Conservation (phyloP, 2,888 invertebrate genomes). For the Tridacna gigas region DNA sequence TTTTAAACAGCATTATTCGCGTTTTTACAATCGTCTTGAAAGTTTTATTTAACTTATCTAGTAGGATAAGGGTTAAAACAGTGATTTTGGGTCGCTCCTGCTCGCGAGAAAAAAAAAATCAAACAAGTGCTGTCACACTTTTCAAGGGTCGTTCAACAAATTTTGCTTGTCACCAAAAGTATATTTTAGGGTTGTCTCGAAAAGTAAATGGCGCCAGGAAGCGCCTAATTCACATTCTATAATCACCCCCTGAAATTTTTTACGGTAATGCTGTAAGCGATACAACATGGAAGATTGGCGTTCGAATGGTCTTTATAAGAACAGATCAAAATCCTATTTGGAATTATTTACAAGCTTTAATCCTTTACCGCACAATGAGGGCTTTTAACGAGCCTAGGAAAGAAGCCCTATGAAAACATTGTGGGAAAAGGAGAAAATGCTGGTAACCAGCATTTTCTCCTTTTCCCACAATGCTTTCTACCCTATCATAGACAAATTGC, state of each 20-base stretch:
- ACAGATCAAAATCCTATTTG: slow-evolving; percentile 18
- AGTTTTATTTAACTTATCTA: too few relatives aligned
- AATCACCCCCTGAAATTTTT: neutral
- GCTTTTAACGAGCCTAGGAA: too few relatives aligned
- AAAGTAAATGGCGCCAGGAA: slow-evolving; percentile 14
- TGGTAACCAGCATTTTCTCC: too few relatives aligned
- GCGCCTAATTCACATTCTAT: slow-evolving; percentile 3
- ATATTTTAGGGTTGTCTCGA: slow-evolving; percentile 11
- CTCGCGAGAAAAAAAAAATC: neutral
- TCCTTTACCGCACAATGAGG: too few relatives aligned
- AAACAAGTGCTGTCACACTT: slow-evolving; percentile 21
- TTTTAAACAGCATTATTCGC: too few relatives aligned
- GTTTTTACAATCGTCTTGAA: too few relatives aligned
- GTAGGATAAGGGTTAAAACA: too few relatives aligned
- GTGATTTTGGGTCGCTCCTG: neutral
- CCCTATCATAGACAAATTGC: too few relatives aligned
- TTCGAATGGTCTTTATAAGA: slow-evolving; percentile 1
- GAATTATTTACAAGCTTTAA: slow-evolving; percentile 60
- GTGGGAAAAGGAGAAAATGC: too few relatives aligned
- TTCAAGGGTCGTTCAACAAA: slow-evolving; percentile 15
- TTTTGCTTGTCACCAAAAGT: slow-evolving; percentile 7
- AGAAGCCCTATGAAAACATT: too few relatives aligned
- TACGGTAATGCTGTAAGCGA: slow-evolving; percentile 1
- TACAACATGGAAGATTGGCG: neutral
- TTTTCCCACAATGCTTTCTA: too few relatives aligned